These are phyloP conservation scores for Pachycephala philippinensis DNA, from an alignment of 2,113 vertebrate species.

Conservation along the genomic window DNA sequence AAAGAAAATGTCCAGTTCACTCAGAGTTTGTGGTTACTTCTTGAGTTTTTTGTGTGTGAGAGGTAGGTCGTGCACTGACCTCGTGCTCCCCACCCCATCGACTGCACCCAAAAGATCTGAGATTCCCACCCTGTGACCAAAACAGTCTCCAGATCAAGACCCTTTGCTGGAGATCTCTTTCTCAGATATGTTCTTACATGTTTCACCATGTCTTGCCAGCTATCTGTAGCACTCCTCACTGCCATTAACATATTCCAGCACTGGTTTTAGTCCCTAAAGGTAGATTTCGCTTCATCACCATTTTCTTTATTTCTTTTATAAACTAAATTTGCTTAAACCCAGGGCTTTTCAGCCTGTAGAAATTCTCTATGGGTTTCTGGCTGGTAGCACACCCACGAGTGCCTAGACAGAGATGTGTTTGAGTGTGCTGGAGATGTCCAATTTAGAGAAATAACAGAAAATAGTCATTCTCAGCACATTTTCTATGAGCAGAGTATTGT, in stretches of 20 bases:
- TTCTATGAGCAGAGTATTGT: not conserved
- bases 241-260: not conserved
- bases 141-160: not conserved
- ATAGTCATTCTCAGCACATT: not conserved
- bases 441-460: not conserved
- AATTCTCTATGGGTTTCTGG: not conserved
- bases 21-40: not conserved
- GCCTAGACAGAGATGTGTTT: not conserved
- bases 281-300: not conserved
- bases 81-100: accelerated
- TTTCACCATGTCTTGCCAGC: not conserved
- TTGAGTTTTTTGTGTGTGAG: not conserved
- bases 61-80: not conserved
- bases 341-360: not conserved
- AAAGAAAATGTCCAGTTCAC: not conserved
- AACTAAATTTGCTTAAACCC: not conserved
- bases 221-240: not conserved
- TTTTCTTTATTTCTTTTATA: not conserved
- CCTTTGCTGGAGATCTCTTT: not conserved
- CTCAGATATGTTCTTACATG: not conserved
- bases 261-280: not conserved
- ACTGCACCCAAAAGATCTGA: not conserved
- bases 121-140: not conserved
- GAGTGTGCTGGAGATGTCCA: not conserved
- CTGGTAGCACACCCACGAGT: not conserved